phyloP scores from a whole-genome alignment of 2,797 vertebrate genomes.

The Merluccius polli region DNA sequence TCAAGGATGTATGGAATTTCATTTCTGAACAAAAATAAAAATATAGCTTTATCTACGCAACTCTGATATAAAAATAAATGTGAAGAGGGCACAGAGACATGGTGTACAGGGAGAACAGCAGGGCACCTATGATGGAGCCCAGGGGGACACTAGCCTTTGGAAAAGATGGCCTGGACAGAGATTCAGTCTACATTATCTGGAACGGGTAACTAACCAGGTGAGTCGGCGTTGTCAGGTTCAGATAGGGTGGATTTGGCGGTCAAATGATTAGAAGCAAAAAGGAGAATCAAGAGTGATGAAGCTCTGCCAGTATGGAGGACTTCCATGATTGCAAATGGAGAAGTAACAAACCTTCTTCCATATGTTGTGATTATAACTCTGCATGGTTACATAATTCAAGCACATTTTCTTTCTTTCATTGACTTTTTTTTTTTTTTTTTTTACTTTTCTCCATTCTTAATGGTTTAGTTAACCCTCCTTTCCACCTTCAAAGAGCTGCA shows the following conservation, averaged over 20 bases:
- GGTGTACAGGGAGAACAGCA: too few relatives aligned
- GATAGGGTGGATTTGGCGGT: neutral
- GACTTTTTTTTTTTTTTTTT: too few relatives aligned
- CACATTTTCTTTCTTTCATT: neutral
- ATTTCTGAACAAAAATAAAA: too few relatives aligned
- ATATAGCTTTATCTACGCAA: too few relatives aligned
- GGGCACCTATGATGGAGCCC: too few relatives aligned
- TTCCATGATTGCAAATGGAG: neutral
- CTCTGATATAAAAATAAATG: too few relatives aligned
- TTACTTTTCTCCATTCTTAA: neutral
- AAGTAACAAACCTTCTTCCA: neutral
- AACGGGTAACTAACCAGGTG: too few relatives aligned
- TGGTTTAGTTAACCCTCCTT: neutral
- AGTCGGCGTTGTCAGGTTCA: too few relatives aligned
- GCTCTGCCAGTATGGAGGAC: neutral
- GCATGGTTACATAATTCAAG: neutral
- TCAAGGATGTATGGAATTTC: too few relatives aligned
- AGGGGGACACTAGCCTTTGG: too few relatives aligned
- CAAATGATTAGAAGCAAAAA: neutral
- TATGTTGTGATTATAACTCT: constrained; percentile 10
- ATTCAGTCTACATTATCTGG: neutral
- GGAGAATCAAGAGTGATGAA: neutral
- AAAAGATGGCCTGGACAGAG: neutral
- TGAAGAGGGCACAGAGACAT: too few relatives aligned
- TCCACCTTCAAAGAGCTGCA: neutral